Conservation (phyloP, 2,797 vertebrate genomes). For the Spea hammondii region DNA sequence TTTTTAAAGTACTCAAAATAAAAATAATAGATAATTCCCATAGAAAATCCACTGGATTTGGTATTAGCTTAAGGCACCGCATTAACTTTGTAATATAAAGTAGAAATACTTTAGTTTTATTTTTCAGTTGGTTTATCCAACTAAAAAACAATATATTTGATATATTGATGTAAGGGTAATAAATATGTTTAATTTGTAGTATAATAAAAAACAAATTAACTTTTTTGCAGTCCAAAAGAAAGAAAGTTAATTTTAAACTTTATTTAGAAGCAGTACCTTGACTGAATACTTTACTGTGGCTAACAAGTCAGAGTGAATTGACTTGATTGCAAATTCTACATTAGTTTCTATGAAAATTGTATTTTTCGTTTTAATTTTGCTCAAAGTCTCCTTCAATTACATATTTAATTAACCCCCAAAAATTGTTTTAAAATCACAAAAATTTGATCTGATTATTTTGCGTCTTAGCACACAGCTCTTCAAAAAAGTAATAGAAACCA, state of each 20-base stretch:
- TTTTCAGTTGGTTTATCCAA: not conserved
- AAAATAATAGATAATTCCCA: too few species aligned
- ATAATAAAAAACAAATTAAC: too few species aligned
- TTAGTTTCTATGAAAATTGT: not conserved
- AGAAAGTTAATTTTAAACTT: not conserved
- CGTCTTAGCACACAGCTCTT: slow-evolving; percentile 20
- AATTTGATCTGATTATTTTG: not conserved
- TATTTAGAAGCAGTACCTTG: not conserved
- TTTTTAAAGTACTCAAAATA: too few species aligned
- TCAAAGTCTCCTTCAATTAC: slow-evolving; percentile 20
- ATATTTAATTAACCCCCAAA: not conserved
- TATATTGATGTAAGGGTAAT: too few species aligned
- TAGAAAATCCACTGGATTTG: too few species aligned
- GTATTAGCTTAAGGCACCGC: too few species aligned
- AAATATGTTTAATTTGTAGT: too few species aligned
- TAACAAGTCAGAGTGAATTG: slow-evolving; percentile 11
- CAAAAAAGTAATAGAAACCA: slow-evolving; percentile 14
- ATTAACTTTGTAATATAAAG: not conserved
- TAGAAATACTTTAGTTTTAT: not conserved
- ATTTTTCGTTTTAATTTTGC: not conserved
- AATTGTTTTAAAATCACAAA: not conserved
- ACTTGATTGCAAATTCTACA: not conserved
- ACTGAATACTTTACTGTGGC: not conserved
- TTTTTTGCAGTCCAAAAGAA: too few species aligned
- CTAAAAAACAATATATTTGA: too few species aligned